These are phyloP conservation scores for Napeogenes sylphis DNA, from an alignment of 2,888 invertebrate genomes.

Conservation along the genomic window DNA sequence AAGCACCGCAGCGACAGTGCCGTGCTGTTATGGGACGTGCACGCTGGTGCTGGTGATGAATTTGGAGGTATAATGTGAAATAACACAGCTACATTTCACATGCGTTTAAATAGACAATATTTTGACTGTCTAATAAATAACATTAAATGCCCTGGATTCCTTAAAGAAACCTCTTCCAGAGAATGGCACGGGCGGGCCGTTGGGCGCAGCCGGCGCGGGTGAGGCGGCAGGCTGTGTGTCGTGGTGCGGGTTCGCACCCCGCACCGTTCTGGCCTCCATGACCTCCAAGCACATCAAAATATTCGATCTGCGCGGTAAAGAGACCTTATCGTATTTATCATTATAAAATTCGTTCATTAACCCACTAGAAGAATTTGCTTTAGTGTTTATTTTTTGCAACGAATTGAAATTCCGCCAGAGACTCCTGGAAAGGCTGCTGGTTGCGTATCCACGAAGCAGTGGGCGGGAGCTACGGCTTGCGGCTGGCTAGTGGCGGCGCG, in stretches of 20 bases:
- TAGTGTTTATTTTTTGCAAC: no score
- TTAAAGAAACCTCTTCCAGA: not conserved
- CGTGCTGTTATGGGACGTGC: slow-evolving; percentile 92
- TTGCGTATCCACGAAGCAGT: slow-evolving; percentile 86
- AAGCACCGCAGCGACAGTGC: slow-evolving; percentile 93
- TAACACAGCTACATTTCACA: no score
- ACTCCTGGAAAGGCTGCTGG: slow-evolving; percentile 78
- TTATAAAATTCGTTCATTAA: not conserved
- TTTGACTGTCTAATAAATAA: no score
- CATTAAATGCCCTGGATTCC: no score
- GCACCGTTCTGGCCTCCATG: slow-evolving; percentile 91
- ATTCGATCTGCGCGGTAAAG: slow-evolving; percentile 90
- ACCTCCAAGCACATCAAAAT: slow-evolving; percentile 92
- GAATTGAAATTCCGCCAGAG: slow-evolving; percentile 14
- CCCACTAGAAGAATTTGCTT: no score
- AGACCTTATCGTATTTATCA: not conserved
- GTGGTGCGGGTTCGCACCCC: slow-evolving; percentile 87
- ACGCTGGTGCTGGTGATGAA: slow-evolving; percentile 61
- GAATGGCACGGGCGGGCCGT: slow-evolving; percentile 68
- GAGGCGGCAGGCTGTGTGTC: slow-evolving; percentile 90
- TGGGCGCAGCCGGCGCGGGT: slow-evolving; percentile 87
- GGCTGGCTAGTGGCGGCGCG: slow-evolving; percentile 88
- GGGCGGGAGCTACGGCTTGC: slow-evolving; percentile 87
- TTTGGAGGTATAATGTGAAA: slow-evolving; percentile 38
- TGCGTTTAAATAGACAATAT: no score